phyloP scores from a whole-genome alignment of 1,140 invertebrate genomes.

The Diabrotica undecimpunctata region DNA sequence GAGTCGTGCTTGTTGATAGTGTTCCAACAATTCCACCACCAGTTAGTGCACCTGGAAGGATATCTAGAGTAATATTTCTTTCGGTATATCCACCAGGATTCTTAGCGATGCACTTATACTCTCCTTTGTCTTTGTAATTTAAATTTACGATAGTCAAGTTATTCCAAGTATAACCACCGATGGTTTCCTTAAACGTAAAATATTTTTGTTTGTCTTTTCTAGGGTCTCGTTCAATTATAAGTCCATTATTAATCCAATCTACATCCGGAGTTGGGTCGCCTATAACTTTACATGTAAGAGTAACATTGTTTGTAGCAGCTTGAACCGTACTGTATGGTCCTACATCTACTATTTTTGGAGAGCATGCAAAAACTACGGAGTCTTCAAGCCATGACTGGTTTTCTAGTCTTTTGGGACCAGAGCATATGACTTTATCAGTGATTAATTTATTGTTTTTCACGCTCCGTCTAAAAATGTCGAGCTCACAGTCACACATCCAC shows the following conservation, averaged over 20 bases:
- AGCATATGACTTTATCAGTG: slow-evolving; percentile 65
- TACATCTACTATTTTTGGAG: slow-evolving; percentile 65
- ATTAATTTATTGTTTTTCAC: slow-evolving; percentile 68
- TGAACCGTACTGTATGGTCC: slow-evolving; percentile 51
- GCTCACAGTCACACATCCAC: slow-evolving; percentile 84
- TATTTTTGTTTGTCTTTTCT: slow-evolving; percentile 56
- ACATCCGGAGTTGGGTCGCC: slow-evolving; percentile 74
- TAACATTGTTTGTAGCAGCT: slow-evolving; percentile 65
- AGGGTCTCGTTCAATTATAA: slow-evolving; percentile 57
- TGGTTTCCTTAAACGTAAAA: slow-evolving; percentile 47
- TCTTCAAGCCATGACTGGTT: slow-evolving; percentile 68
- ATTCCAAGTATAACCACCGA: slow-evolving; percentile 59
- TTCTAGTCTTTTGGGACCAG: slow-evolving; percentile 60
- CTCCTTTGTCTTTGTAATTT: slow-evolving; percentile 71
- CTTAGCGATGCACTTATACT: slow-evolving; percentile 82
- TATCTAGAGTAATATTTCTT: slow-evolving; percentile 63
- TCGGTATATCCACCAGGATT: slow-evolving; percentile 81
- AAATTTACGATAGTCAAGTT: slow-evolving; percentile 74
- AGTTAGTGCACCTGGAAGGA: slow-evolving; percentile 47
- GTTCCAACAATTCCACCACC: slow-evolving; percentile 49
- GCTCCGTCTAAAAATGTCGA: slow-evolving; percentile 76
- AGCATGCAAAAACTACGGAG: slow-evolving; percentile 75
- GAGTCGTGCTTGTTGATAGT: slow-evolving; percentile 29
- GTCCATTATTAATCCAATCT: slow-evolving; percentile 68
- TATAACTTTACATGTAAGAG: slow-evolving; percentile 70